These are phyloP conservation scores for Myiotriccus ornatus DNA, from an alignment of 2,797 vertebrate genomes.

Conservation along the genomic window DNA sequence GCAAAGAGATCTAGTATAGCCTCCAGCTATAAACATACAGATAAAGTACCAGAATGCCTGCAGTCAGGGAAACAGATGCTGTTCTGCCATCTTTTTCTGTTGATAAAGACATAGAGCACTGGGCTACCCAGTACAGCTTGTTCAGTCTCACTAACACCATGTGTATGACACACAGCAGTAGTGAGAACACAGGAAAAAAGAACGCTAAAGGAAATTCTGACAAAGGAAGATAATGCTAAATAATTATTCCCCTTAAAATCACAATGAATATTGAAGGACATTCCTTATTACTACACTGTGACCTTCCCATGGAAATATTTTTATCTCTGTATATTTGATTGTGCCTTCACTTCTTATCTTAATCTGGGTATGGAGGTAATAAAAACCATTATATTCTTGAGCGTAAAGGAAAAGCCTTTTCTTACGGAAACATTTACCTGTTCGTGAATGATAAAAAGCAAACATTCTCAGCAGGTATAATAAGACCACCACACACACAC, in stretches of 20 bases:
- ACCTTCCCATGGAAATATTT: not conserved
- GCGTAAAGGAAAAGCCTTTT: not conserved
- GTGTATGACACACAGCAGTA: not conserved
- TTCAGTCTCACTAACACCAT: not conserved
- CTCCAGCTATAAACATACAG: not conserved
- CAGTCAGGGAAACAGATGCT: not conserved
- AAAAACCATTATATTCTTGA: not conserved
- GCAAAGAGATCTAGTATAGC: not conserved
- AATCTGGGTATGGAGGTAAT: not conserved
- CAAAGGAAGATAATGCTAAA: not conserved
- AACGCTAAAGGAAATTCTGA: not conserved
- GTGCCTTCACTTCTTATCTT: not conserved
- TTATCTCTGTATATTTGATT: not conserved
- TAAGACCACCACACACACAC: not conserved
- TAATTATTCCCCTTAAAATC: not conserved
- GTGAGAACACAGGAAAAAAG: not conserved
- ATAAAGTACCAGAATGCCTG: not conserved
- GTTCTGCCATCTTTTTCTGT: not conserved
- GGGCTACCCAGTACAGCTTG: not conserved
- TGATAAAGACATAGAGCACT: not conserved
- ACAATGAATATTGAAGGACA: not conserved
- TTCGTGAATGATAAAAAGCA: not conserved
- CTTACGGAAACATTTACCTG: not conserved
- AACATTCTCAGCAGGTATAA: not conserved
- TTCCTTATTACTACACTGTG: not conserved